Evolutionary conservation across 2,797 vertebrate genomes (phyloP).

Genomic region (Sciaenops ocellatus): DNA sequence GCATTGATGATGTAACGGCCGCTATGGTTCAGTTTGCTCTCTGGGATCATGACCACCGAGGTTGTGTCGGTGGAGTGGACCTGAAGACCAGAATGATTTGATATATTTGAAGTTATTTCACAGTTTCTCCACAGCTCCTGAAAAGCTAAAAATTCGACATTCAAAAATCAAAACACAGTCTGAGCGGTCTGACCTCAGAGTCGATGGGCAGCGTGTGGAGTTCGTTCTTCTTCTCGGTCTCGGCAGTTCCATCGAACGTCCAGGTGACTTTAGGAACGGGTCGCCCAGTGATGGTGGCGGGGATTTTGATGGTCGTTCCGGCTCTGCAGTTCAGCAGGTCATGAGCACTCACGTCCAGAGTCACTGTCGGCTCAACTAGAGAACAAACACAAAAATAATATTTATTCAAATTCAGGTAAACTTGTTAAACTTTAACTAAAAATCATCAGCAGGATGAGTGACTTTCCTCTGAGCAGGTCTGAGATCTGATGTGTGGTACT

Average conservation of each 20-base stretch:
- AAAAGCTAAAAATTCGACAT: no score
- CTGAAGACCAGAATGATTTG: constrained; percentile 71
- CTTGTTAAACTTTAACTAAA: no score
- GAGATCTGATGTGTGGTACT: constrained; percentile 29
- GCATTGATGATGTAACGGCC: constrained; percentile 96
- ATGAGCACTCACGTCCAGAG: constrained; percentile 88
- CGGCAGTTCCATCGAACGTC: constrained; percentile 95
- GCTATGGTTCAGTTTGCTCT: constrained; percentile 90
- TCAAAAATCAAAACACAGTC: not conserved
- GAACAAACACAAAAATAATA: constrained; percentile 52
- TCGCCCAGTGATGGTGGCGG: constrained; percentile 90
- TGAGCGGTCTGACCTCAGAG: constrained; percentile 87
- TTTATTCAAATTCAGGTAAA: not conserved
- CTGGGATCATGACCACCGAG: constrained; percentile 88
- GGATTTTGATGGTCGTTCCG: constrained; percentile 91
- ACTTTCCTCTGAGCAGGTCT: no score
- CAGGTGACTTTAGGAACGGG: constrained; percentile 94
- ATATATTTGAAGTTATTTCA: not conserved
- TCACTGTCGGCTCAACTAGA: constrained; percentile 91
- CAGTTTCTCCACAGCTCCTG: not conserved
- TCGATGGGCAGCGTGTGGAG: constrained; percentile 92
- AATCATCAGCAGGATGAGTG: not conserved
- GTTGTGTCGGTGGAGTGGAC: constrained; percentile 90
- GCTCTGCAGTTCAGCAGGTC: constrained; percentile 91
- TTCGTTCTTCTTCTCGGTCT: constrained; percentile 92